Evolutionary conservation across 64 coral and sea anemone species (phyloP), one percentile per base, ranked within the genome.

Genomic region (Catalaphyllia jardinei): DNA sequence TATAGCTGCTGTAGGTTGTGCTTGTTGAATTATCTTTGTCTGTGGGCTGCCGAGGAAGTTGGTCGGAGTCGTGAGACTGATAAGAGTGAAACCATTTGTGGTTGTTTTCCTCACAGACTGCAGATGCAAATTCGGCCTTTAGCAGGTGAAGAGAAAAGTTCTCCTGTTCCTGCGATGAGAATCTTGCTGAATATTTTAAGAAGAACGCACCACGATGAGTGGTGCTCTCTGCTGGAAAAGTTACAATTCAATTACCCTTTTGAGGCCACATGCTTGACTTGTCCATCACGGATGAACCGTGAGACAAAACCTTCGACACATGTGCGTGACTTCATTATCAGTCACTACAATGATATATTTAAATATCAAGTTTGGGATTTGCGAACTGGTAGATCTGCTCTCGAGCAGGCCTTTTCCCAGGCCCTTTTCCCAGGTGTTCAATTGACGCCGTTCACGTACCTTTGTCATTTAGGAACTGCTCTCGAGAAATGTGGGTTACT

Each of bases 351-450:
- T 82, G 17, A 30, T 0, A 38, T 92, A 51, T 92, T 92, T 71
- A 3, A 19, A 10, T 86, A 76, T 33, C 81, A 86, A 10, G 29
- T 92, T 22, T 92, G 81, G 81, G 54, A 86, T 46, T 3, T 77
- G 30, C 13, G 78, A 22, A 92, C 51, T 86, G 90, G 90, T 49
- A 78, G 22, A 63, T 24, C 57, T 49, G n/a, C 78, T 19, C 13
- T 86, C 2, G 81, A 92, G 1, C 1, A 55, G 20, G 72, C 25
- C 16, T 87, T 74, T 73, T 73, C 65, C 31, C n/a, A n/a, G n/a
- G n/a, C n/a, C n/a, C n/a, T n/a, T n/a, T n/a, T n/a, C n/a, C 7
- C 19, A 2, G 22, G n/a, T 46, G 24, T 13, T 9, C 18, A 50
- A 67, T 2, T 87, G 52, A 72, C 29, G 4, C 67, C 64, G 46